A percentile compares a stretch with the other conserved stretches of the same genome.
Conservation (phyloP, 37 sponge, comb jelly and placozoan species). For the Corticium candelabrum region DNA sequence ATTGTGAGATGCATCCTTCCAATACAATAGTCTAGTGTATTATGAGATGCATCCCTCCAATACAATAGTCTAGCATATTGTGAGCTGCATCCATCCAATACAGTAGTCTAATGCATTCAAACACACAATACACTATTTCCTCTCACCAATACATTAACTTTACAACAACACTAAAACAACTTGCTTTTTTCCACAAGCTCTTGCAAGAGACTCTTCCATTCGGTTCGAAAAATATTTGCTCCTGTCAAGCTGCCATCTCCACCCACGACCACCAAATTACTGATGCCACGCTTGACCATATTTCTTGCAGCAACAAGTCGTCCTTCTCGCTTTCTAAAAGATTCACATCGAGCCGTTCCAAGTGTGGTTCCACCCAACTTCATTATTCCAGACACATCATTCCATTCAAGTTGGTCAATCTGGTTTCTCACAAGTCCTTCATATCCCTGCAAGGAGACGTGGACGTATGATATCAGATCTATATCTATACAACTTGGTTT, state of each 20-base stretch:
- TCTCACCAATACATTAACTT: too few species aligned
- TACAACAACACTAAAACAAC: too few species aligned
- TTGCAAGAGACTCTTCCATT: slow-evolving; percentile 58
- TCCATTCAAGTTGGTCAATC: slow-evolving; percentile 63
- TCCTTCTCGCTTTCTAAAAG: slow-evolving; percentile 61
- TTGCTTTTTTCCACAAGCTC: too few species aligned
- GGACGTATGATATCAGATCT: too few species aligned
- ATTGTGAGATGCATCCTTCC: too few species aligned
- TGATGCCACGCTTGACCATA: slow-evolving; percentile 70
- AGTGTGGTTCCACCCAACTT: slow-evolving; percentile 85
- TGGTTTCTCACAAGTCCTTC: slow-evolving; percentile 67
- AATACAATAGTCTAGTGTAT: too few species aligned
- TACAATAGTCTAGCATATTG: too few species aligned
- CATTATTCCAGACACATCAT: slow-evolving; percentile 59
- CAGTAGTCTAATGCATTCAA: too few species aligned
- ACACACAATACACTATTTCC: too few species aligned
- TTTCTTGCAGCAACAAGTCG: slow-evolving; percentile 69
- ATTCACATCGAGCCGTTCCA: slow-evolving; percentile 90
- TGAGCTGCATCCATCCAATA: too few species aligned
- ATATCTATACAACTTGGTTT: too few species aligned
- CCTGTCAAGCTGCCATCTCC: slow-evolving; percentile 98
- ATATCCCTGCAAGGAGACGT: slow-evolving; percentile 54
- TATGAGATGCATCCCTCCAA: too few species aligned
- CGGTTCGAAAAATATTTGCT: slow-evolving; percentile 78
- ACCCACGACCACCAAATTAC: slow-evolving; percentile 75